Percentiles rank a stretch among this genome's conserved stretches.
Evolutionary conservation across 2,797 vertebrate genomes (phyloP).

Genomic region (Rhynchotus rufescens): DNA sequence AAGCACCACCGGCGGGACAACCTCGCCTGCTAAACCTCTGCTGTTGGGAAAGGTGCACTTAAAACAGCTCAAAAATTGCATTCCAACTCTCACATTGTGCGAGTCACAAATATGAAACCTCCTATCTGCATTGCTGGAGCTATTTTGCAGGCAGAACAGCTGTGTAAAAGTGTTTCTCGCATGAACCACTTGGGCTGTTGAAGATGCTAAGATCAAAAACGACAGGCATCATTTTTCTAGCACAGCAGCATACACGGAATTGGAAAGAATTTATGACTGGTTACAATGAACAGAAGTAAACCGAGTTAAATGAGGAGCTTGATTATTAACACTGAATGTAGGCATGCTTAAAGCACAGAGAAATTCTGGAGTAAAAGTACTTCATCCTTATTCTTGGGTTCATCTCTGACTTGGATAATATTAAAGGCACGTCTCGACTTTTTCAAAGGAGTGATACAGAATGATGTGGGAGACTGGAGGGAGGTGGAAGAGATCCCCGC

Average conservation of each 20-base stretch:
- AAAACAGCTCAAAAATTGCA: slow-evolving; percentile 7
- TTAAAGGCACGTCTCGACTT: not conserved
- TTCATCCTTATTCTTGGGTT: not conserved
- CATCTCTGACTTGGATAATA: not conserved
- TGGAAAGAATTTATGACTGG: slow-evolving; percentile 12
- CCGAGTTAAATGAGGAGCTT: slow-evolving; percentile 3
- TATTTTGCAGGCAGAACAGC: not conserved
- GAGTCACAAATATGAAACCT: not conserved
- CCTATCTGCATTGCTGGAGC: not conserved
- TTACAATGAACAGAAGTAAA: not conserved
- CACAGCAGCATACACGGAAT: not conserved
- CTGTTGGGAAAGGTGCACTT: not conserved
- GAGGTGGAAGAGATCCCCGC: not conserved
- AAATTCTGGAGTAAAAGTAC: not conserved
- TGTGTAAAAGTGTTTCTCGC: not conserved
- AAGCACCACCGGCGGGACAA: not conserved
- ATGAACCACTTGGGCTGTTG: not conserved
- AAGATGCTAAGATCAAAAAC: slow-evolving; percentile 14
- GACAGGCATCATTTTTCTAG: not conserved
- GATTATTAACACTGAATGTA: not conserved
- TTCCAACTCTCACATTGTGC: not conserved
- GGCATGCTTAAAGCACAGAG: slow-evolving; percentile 2
- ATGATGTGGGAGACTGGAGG: not conserved
- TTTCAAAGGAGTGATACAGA: not conserved
- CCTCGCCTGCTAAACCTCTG: not conserved